Evolutionary conservation across 2,113 vertebrate genomes (phyloP).

Genomic region (Dasypus novemcinctus): DNA sequence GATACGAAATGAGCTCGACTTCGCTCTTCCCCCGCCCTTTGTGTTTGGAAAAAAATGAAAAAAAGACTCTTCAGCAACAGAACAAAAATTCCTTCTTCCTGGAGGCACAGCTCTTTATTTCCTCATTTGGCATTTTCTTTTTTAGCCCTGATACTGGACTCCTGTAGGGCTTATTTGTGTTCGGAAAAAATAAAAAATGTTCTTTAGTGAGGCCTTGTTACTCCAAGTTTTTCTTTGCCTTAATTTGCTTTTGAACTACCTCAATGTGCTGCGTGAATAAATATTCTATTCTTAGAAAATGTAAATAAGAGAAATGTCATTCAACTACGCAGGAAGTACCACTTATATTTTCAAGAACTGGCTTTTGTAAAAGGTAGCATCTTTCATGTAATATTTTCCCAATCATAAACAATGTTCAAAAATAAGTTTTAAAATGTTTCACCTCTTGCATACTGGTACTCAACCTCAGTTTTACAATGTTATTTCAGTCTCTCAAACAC

Average conservation of each 20-base stretch:
- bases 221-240: background rate
- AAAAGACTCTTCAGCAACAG: fast-evolving
- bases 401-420: background rate
- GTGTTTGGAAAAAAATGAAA: background rate
- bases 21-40: background rate
- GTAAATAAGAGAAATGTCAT: background rate
- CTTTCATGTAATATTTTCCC: background rate
- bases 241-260: background rate
- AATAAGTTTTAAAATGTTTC: background rate
- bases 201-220: background rate
- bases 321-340: background rate
- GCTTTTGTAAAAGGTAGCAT: background rate
- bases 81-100: background rate
- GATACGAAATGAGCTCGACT: fast-evolving
- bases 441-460: too few relatives aligned
- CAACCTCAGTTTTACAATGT: background rate
- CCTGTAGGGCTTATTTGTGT: too few relatives aligned
- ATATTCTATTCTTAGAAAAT: background rate
- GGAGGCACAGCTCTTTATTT: background rate
- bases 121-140: too few relatives aligned
- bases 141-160: too few relatives aligned
- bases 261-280: background rate
- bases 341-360: background rate
- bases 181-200: too few relatives aligned
- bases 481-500: background rate